Base-by-base conservation (phyloP, 2,797 vertebrate genomes). In the Sebastiscus albofasciatus region DNA sequence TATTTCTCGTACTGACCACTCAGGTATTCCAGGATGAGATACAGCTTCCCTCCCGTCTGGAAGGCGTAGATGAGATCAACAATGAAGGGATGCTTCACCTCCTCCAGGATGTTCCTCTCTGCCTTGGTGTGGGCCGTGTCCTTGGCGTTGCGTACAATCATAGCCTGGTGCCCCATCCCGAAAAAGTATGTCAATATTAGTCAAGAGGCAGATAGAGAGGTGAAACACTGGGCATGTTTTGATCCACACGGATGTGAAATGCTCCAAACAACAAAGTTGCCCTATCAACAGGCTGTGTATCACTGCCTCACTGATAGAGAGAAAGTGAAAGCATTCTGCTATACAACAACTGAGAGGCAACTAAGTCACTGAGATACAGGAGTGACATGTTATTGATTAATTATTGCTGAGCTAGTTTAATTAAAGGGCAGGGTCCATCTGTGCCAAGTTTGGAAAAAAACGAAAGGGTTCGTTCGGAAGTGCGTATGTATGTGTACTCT, bases 11-110 rank as follows among this genome's bases (percentile, higher is more conserved):
- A 97, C 98, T 96, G 85, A 99, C 99, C 99, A 70, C 99, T 99
- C 93, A 99, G 96, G 96, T 99, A 99, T 96, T 99, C 99, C 93
- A 99, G 96, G 95, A 99, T 99, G 96, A 99, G 98, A 96, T 99
- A 99, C 93, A 99, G 97, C 96, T 99, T 99, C 86, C 99, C 99
- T 90, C 99, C 99, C 1, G 99, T 99, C 96, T 99, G 99, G 96
- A 99, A 99, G 95, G 99, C 99, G 90, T 99, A 99, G 93, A 99
- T 99, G 92, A 99, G 97, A 89, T 99, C 98, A 42, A 99, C 99
- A 9, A 99, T 99, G 95, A 99, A 99, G 75, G 98, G 98, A 95
- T 99, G 99, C 90, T 99, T 99, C 92, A 99, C 98, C 95, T 99
- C 99, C 94, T 99, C 99, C 90, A 99, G 94, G 89, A 99, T 99